phyloP scores from a whole-genome alignment of 2,113 vertebrate genomes.

The Prionailurus viverrinus region DNA sequence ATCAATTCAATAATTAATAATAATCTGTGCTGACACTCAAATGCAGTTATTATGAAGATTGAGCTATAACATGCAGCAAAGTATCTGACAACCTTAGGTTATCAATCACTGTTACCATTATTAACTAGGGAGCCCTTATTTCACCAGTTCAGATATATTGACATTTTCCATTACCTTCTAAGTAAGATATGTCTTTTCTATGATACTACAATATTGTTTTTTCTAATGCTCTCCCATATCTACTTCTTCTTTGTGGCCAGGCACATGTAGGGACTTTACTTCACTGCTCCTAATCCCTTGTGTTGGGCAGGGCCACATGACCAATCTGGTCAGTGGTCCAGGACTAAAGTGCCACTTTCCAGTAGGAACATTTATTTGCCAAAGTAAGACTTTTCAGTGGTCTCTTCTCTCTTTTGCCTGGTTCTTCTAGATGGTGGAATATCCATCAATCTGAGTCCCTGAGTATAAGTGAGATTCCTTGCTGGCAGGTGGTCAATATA shows the following conservation, averaged over 20 bases:
- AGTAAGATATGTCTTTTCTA: not conserved
- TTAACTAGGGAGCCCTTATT: not conserved
- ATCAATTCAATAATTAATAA: not conserved
- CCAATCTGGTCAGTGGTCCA: not conserved
- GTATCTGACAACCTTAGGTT: not conserved
- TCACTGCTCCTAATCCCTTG: not conserved
- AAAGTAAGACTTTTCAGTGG: rapidly evolving
- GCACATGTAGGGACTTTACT: not conserved
- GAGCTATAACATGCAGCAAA: not conserved
- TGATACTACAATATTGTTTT: not conserved
- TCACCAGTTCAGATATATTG: not conserved
- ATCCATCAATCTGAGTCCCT: not conserved
- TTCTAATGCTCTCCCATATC: not conserved
- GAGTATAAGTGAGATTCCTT: not conserved
- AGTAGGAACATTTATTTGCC: not conserved
- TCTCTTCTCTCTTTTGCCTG: not conserved
- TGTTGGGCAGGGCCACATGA: not conserved
- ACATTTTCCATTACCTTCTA: not conserved
- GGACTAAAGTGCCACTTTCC: not conserved
- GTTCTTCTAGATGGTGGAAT: not conserved
- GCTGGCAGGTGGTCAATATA: not conserved
- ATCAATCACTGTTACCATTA: not conserved
- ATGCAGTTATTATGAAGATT: not conserved
- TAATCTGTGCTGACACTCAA: not conserved
- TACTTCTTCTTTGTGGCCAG: not conserved